Evolutionary conservation across 2,797 vertebrate species (phyloP).

Genomic region (Liparis tanakae): DNA sequence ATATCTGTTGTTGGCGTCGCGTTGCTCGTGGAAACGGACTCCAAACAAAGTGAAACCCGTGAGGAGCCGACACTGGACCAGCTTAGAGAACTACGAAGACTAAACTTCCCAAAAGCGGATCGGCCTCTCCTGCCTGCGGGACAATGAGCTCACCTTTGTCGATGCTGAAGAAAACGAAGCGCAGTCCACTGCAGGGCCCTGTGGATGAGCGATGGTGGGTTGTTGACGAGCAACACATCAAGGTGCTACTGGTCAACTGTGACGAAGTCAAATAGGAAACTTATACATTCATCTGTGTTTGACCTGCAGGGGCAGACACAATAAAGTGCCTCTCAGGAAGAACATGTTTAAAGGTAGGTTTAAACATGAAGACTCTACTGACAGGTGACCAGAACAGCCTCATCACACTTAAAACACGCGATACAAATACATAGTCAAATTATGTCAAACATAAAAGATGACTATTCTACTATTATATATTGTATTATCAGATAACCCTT

Average conservation of each 20-base stretch:
- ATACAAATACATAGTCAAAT: not conserved
- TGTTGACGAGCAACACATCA: rapidly evolving
- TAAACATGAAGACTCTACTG: not conserved
- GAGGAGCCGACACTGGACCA: not conserved
- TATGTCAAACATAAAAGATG: too few species aligned
- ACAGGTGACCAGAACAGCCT: not conserved
- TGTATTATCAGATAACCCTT: not conserved
- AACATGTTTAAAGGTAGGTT: constrained; percentile 53
- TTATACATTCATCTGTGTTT: constrained; percentile 15
- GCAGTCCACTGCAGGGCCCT: constrained; percentile 68
- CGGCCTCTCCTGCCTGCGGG: not conserved
- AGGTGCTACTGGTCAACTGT: not conserved
- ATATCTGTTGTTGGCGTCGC: not conserved
- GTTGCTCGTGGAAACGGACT: constrained; percentile 69
- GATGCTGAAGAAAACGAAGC: constrained; percentile 82
- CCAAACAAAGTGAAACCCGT: constrained; percentile 62
- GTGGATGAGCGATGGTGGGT: constrained; percentile 69
- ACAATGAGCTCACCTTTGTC: constrained; percentile 86
- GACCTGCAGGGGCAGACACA: constrained; percentile 47
- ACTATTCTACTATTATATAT: not conserved
- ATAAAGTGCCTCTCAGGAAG: constrained; percentile 48
- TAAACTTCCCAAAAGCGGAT: not conserved
- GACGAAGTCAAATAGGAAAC: not conserved
- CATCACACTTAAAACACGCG: not conserved
- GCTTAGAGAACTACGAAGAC: not conserved